phyloP scores from a whole-genome alignment of 2,113 vertebrate species.

The Xiphorhynchus elegans region DNA sequence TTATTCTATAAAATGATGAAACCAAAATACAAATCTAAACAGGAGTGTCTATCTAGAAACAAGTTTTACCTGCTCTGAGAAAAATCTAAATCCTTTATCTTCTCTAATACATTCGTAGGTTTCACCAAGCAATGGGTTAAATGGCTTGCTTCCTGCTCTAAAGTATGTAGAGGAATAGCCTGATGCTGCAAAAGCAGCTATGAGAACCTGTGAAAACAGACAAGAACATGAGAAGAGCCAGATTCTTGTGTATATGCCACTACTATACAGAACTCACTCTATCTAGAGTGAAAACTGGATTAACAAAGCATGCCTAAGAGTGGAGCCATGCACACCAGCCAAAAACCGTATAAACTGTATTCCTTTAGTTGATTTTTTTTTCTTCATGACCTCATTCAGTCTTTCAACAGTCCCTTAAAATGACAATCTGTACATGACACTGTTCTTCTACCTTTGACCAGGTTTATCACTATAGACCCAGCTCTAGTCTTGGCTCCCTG shows the following conservation, averaged over 20 bases:
- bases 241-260: neutral
- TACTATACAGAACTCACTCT: neutral
- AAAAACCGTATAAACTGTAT: neutral
- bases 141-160: constrained; percentile 98
- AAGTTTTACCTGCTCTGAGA: constrained; percentile 91
- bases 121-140: constrained; percentile 97
- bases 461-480: neutral
- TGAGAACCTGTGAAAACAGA: constrained; percentile 84
- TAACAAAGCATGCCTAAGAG: neutral
- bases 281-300: neutral
- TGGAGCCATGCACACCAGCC: neutral
- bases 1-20: neutral
- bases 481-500: neutral
- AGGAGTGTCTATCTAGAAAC: neutral
- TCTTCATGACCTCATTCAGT: neutral
- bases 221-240: neutral
- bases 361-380: neutral
- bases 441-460: neutral
- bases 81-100: constrained; percentile 98
- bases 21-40: neutral
- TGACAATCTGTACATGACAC: neutral
- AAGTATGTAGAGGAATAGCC: constrained; percentile 98
- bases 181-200: constrained; percentile 96
- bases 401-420: neutral
- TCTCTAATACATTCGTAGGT: constrained; percentile 97